Evolutionary conservation across 2,797 vertebrate species (phyloP).

Genomic region (Denticeps clupeoides): DNA sequence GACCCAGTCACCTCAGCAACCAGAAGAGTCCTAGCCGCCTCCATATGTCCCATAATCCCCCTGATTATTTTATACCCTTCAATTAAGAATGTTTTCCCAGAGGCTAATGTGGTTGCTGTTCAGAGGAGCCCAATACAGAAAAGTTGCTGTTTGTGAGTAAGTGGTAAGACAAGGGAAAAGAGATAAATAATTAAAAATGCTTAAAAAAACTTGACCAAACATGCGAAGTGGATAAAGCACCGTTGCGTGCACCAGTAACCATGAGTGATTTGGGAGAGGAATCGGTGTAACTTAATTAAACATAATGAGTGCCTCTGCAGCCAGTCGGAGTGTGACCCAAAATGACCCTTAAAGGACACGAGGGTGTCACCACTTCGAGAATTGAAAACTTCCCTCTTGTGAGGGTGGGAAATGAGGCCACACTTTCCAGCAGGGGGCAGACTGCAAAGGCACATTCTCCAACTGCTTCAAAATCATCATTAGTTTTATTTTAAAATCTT

Average conservation of each 20-base stretch:
- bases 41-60: slow-evolving; percentile 12
- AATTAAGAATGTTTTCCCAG: slow-evolving; percentile 19
- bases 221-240: slow-evolving; percentile 50
- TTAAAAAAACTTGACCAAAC: slow-evolving; percentile 36
- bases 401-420: not conserved
- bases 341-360: slow-evolving; percentile 7
- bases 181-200: slow-evolving; percentile 3
- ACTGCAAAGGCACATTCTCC: too few species aligned
- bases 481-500: too few species aligned
- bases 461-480: too few species aligned
- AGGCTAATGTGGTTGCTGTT: slow-evolving; percentile 6
- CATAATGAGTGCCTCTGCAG: slow-evolving; percentile 24
- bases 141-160: not conserved
- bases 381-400: too few species aligned
- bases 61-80: slow-evolving; percentile 13
- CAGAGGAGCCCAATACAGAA: slow-evolving; percentile 7
- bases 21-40: not conserved
- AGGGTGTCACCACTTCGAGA: not conserved
- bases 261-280: slow-evolving; percentile 46
- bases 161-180: not conserved
- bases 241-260: slow-evolving; percentile 45
- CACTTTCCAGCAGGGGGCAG: too few species aligned
- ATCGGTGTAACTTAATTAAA: slow-evolving; percentile 52
- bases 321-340: slow-evolving; percentile 23
- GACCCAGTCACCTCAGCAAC: slow-evolving; percentile 4